A percentile compares a stretch with the other conserved stretches of the same genome.
phyloP scores from a whole-genome alignment of 2,797 vertebrate genomes.

The Siniperca undulata region DNA sequence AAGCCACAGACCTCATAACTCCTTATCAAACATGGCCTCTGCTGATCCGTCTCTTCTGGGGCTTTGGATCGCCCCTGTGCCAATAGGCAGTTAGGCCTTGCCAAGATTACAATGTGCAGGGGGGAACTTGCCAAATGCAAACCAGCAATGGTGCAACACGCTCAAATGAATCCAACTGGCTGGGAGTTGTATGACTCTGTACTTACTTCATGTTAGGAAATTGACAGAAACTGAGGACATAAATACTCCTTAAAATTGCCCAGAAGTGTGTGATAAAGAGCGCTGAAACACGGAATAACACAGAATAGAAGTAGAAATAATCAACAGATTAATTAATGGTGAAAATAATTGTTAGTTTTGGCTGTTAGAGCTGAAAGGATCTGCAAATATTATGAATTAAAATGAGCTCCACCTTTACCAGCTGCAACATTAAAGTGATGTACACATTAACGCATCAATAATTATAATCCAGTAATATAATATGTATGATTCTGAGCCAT shows the following conservation, averaged over 20 bases:
- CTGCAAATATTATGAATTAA: too few species aligned
- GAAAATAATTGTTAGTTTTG: background rate
- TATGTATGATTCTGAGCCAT: background rate
- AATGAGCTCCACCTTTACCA: background rate
- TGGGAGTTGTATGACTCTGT: constrained; percentile 8
- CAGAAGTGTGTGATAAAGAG: background rate
- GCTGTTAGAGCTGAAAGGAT: too few species aligned
- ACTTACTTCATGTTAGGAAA: constrained; percentile 28
- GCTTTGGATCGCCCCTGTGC: constrained; percentile 43
- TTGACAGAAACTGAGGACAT: constrained; percentile 11
- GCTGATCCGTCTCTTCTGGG: constrained; percentile 48
- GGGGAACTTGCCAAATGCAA: constrained; percentile 55
- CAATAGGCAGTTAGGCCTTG: constrained; percentile 35
- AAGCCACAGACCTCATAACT: constrained; percentile 10
- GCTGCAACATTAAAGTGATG: background rate
- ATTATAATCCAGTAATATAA: background rate
- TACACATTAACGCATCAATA: background rate
- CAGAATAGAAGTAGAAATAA: background rate
- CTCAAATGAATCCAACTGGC: constrained; percentile 51
- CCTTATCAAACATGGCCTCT: constrained; percentile 54
- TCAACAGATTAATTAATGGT: background rate
- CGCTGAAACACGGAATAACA: background rate
- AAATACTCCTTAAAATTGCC: constrained; percentile 17
- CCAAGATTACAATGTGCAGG: constrained; percentile 57
- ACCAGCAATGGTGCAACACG: constrained; percentile 48